Conservation (phyloP, 2,888 invertebrate genomes). For the Noctua janthina region DNA sequence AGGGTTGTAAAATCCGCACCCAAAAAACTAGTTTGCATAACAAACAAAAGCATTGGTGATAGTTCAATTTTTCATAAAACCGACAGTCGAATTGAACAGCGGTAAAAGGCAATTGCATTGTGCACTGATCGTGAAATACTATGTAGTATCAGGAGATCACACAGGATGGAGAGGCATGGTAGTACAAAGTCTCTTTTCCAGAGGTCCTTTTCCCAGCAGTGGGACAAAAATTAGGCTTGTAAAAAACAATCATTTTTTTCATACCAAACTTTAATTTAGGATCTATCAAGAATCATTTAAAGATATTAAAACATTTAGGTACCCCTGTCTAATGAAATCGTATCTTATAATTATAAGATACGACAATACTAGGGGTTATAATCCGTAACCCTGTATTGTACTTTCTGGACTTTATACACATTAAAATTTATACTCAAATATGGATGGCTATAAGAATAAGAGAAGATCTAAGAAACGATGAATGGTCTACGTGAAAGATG, state of each 20-base stretch:
- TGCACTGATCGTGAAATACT: slow-evolving; percentile 1
- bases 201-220: not conserved
- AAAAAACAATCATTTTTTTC: not conserved
- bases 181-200: too few species aligned
- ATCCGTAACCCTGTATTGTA: not conserved
- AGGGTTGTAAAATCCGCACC: not conserved
- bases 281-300: not conserved
- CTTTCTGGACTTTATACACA: not conserved
- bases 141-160: not conserved
- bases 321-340: not conserved
- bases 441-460: not conserved
- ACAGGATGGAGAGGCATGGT: not conserved
- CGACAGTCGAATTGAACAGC: slow-evolving; percentile 21
- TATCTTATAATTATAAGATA: not conserved
- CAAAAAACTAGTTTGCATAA: slow-evolving; percentile 40
- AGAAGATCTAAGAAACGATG: not conserved
- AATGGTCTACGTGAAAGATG: not conserved
- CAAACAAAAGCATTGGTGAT: slow-evolving; percentile 37
- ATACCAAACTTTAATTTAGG: not conserved
- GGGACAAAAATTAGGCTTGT: not conserved
- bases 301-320: not conserved
- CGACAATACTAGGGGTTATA: too few species aligned
- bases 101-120: slow-evolving; percentile 30
- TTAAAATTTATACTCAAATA: not conserved
- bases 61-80: slow-evolving; percentile 44